phyloP scores from a whole-genome alignment of 1,140 invertebrate species.

The Rhizoglyphus robini region DNA sequence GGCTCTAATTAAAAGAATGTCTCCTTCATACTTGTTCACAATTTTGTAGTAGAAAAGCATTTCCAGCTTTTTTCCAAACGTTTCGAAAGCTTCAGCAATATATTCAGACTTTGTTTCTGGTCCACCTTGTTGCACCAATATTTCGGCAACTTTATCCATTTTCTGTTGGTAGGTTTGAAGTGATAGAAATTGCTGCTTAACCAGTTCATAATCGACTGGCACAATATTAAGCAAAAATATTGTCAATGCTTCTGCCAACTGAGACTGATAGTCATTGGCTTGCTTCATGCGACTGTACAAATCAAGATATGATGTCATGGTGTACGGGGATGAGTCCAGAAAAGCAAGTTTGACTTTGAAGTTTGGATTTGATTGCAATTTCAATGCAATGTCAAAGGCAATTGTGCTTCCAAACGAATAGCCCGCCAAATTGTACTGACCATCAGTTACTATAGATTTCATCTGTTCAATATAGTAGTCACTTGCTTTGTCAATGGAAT shows the following conservation, averaged over 20 bases:
- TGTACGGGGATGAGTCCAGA: slow-evolving; percentile 79
- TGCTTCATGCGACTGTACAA: slow-evolving; percentile 44
- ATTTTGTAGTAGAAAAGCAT: slow-evolving; percentile 57
- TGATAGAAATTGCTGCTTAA: slow-evolving; percentile 42
- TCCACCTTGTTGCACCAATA: slow-evolving; percentile 32
- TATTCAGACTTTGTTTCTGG: slow-evolving; percentile 34
- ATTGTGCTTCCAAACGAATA: slow-evolving; percentile 88
- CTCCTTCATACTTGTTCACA: slow-evolving; percentile 45
- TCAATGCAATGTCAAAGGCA: slow-evolving; percentile 79
- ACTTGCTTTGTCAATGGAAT: slow-evolving; percentile 56
- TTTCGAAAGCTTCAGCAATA: slow-evolving; percentile 47
- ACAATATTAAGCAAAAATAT: slow-evolving; percentile 68
- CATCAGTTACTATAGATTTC: neutral
- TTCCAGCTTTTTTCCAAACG: slow-evolving; percentile 61
- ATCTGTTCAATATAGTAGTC: slow-evolving; percentile 50
- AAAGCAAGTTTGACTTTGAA: slow-evolving; percentile 43
- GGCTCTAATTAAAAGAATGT: slow-evolving; percentile 61
- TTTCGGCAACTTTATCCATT: slow-evolving; percentile 31
- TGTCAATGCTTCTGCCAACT: slow-evolving; percentile 55
- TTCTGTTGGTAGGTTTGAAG: slow-evolving; percentile 33
- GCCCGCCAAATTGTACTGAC: slow-evolving; percentile 58
- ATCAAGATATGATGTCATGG: slow-evolving; percentile 47
- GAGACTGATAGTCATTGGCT: slow-evolving; percentile 20
- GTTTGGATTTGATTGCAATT: slow-evolving; percentile 54
- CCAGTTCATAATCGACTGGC: slow-evolving; percentile 51